Percentiles rank a stretch among this genome's conserved stretches.
Conservation (phyloP, 2,113 vertebrate species). For the Urocitellus parryii region DNA sequence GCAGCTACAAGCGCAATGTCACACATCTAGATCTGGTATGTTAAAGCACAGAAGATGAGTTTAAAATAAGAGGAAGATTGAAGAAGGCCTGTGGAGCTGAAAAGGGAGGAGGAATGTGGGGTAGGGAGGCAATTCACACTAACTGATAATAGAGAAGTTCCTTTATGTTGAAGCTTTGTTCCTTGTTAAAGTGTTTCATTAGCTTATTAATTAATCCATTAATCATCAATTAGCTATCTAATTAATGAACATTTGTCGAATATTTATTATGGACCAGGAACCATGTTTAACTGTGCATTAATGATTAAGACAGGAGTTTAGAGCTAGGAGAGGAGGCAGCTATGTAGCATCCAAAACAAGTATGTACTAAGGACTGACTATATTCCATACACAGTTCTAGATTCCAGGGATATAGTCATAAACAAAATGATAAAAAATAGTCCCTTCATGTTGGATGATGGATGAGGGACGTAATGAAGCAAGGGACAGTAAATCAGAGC, state of each 20-base stretch:
- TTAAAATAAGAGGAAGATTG: neutral
- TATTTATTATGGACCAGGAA: neutral
- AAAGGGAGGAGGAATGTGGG: neutral
- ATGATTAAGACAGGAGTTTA: neutral
- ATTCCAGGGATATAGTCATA: neutral
- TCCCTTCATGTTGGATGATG: neutral
- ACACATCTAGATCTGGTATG: neutral
- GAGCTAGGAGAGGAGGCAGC: neutral
- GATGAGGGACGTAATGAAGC: neutral
- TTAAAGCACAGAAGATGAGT: neutral
- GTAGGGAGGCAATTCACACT: neutral
- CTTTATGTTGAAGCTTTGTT: neutral
- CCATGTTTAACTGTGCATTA: neutral
- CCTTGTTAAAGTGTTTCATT: conserved; percentile 41
- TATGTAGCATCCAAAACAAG: neutral
- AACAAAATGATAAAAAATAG: neutral
- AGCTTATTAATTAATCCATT: conserved; percentile 40
- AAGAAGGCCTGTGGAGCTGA: neutral
- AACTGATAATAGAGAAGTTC: neutral
- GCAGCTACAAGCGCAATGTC: neutral
- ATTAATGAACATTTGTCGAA: conserved; percentile 43
- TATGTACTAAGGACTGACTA: rapidly evolving
- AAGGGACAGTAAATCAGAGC: neutral
- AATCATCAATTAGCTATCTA: conserved; percentile 16
- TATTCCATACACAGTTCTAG: neutral